Percentiles rank a stretch among this genome's conserved stretches.
Evolutionary conservation across 2,797 vertebrate genomes (phyloP).

Genomic region (Muraenolepis orangiensis): DNA sequence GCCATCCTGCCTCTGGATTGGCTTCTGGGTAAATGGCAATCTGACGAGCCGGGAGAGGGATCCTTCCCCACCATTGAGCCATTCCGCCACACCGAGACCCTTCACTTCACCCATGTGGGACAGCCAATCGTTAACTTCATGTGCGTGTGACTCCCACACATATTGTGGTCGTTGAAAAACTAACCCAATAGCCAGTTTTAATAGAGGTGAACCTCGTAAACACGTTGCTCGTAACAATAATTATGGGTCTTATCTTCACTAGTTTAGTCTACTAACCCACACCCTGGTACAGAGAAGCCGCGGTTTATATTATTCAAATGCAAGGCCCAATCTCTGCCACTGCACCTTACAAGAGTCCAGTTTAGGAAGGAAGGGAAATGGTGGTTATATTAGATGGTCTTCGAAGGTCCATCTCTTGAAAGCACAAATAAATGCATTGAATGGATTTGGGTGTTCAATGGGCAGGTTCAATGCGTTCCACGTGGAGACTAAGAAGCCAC

Average conservation of each 20-base stretch:
- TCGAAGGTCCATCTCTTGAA: background rate
- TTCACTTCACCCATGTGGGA: constrained; percentile 86
- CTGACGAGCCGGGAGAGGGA: constrained; percentile 82
- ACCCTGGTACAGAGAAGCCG: background rate
- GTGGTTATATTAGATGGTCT: too few relatives aligned
- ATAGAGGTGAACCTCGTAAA: background rate
- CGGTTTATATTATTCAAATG: too few relatives aligned
- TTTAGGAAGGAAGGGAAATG: too few relatives aligned
- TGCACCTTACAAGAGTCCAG: too few relatives aligned
- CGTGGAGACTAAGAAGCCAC: constrained; percentile 83
- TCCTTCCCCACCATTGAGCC: constrained; percentile 83
- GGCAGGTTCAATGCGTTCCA: constrained; percentile 92
- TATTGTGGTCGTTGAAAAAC: constrained; percentile 8
- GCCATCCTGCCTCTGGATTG: constrained; percentile 79
- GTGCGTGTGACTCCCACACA: constrained; percentile 62
- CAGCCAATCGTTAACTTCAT: constrained; percentile 94
- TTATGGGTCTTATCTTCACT: background rate
- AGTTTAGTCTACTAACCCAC: background rate
- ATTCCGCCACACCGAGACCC: constrained; percentile 86
- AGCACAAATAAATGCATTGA: background rate
- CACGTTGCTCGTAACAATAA: background rate
- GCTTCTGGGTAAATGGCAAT: constrained; percentile 85
- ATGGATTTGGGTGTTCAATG: background rate
- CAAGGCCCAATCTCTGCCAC: too few relatives aligned
- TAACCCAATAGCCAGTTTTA: background rate